Base-by-base conservation (phyloP, 64 coral and sea anemone genomes). In the Stichodactyla mertensii region DNA sequence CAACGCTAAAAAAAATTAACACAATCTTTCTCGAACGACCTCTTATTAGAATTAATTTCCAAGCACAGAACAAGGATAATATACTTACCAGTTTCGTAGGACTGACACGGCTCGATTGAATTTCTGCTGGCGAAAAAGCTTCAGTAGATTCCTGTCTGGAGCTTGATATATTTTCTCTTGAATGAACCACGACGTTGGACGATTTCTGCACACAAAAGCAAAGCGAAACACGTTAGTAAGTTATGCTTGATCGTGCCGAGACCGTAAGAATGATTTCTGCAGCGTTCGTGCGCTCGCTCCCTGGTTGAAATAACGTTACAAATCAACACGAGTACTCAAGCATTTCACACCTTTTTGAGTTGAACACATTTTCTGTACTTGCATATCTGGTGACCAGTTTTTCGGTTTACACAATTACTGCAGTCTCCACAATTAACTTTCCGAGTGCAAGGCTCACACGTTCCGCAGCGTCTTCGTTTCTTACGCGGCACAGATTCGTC, bases 361-460 rank as follows among this genome's bases (percentile, higher is more conserved):
- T 99, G 92, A 92, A 99, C 87, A 77, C 97, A 99, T 91, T 99
- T 99, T 77, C 97, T 90, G 86, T 87, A 99, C 93, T 99, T 99
- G 90, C 97, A 99, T 88, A 99, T 99, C 84, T 99, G 97, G 93
- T 99, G 97, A 70, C 97, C 97, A 57, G 97, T 99, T 86, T 94
- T 92, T 54, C 97, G 90, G 84, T 99, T 99, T 55, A 99, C 89
- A 90, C 97, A 99, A 86, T 99, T 99, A 83, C 97, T 99, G 86
- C 97, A 99, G 18, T 94, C 92, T 28, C 93, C 97, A 55, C 97
- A 99, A 77, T 99, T 99, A 67, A 94, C 93, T 91, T 99, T 99
- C 5, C 88, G 90, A 10, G 91, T 64, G 86, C 97, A 99, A 19
- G 97, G 97, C 36, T 94, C 88, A 52, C 97, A 99, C 28, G 82